These are phyloP conservation scores for Caenorhabditis remanei DNA, from an alignment of 1,140 invertebrate genomes.

Conservation along the genomic window DNA sequence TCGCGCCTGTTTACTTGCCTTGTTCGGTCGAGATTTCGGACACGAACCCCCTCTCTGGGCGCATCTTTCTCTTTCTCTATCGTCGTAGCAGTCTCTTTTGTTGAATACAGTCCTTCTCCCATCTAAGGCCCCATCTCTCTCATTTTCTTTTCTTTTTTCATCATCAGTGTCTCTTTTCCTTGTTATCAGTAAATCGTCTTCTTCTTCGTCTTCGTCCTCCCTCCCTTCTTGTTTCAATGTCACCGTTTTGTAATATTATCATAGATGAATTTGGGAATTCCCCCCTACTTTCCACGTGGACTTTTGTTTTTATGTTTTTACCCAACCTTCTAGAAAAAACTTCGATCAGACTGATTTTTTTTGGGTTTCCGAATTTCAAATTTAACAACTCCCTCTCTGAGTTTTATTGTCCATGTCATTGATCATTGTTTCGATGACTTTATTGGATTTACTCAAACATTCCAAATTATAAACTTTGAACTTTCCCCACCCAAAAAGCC, in stretches of 20 bases:
- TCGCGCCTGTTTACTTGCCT: slow-evolving; percentile 53
- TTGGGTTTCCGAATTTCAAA: neutral
- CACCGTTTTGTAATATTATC: slow-evolving; percentile 35
- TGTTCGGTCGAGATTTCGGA: slow-evolving; percentile 55
- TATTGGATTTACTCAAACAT: neutral
- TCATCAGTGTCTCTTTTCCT: slow-evolving; percentile 25
- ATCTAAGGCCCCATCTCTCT: neutral
- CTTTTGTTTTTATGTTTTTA: neutral
- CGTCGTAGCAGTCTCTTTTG: slow-evolving; percentile 32
- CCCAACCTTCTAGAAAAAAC: neutral
- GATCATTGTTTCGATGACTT: slow-evolving; percentile 21
- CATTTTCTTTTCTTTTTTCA: slow-evolving; percentile 12
- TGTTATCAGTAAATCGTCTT: slow-evolving; percentile 51
- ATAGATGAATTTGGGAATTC: neutral
- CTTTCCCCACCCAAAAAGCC: too few relatives aligned
- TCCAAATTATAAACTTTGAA: neutral
- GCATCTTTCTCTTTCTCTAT: slow-evolving; percentile 8
- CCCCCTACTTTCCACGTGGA: slow-evolving; percentile 2
- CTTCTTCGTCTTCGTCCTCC: neutral
- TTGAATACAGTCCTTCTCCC: neutral
- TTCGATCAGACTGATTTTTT: neutral
- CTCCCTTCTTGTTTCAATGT: neutral
- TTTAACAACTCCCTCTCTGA: neutral
- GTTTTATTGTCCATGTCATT: neutral
- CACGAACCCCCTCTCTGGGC: neutral